phyloP scores from a whole-genome alignment of 2,113 vertebrate genomes.

The Poicephalus gulielmi region DNA sequence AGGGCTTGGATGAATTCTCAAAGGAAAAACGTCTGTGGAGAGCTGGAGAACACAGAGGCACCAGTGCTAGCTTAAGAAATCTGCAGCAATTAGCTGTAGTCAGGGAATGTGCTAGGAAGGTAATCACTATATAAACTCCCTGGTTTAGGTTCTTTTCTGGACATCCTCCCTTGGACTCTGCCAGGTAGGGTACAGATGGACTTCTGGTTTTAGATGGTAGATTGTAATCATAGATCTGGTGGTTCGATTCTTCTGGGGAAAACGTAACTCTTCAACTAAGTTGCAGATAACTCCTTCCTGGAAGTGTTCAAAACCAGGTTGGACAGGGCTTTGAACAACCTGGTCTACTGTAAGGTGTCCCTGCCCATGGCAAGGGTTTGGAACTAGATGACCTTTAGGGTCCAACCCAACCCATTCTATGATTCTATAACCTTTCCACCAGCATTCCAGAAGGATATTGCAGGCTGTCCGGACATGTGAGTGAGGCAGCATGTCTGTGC shows the following conservation, averaged over 20 bases:
- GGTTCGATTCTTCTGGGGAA: not conserved
- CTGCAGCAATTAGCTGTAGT: not conserved
- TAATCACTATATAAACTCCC: accelerated
- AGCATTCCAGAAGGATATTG: accelerated
- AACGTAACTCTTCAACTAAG: not conserved
- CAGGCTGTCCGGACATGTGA: not conserved
- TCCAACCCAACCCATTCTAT: not conserved
- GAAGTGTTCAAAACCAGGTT: not conserved
- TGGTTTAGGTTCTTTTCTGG: not conserved
- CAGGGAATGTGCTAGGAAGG: not conserved
- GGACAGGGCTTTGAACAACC: not conserved
- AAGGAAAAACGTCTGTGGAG: not conserved
- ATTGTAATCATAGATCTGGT: not conserved
- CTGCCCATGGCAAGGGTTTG: not conserved
- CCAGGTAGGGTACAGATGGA: not conserved
- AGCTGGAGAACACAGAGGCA: not conserved
- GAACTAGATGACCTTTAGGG: not conserved
- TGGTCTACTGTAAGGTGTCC: not conserved
- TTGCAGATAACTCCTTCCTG: not conserved
- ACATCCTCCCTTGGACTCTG: not conserved
- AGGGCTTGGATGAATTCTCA: not conserved
- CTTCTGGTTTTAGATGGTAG: not conserved
- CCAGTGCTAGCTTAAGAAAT: accelerated
- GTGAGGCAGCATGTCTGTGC: accelerated
- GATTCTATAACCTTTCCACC: not conserved